Percentiles rank a stretch among this genome's conserved stretches.
Conservation (phyloP, 2,113 vertebrate genomes). For the Epinephelus moara region DNA sequence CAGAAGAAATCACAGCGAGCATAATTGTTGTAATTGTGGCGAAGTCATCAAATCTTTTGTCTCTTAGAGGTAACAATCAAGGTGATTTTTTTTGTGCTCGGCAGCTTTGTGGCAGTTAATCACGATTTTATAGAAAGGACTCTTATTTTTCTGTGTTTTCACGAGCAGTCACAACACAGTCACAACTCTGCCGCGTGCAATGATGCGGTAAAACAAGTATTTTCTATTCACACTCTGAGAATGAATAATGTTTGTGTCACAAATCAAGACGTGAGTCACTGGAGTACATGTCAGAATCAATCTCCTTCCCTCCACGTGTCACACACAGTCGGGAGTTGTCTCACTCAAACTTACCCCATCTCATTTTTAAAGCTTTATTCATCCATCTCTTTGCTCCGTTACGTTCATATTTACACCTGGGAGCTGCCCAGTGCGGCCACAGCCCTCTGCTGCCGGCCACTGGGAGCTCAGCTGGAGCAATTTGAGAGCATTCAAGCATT, state of each 20-base stretch:
- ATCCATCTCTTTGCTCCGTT: background rate
- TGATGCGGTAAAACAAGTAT: constrained; percentile 8
- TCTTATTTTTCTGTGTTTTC: constrained; percentile 3
- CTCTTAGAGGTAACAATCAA: constrained; percentile 1
- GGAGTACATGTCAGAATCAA: constrained; percentile 24
- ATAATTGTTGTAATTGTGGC: constrained; percentile 57
- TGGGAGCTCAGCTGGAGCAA: constrained; percentile 30
- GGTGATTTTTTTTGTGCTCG: background rate
- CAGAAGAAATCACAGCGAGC: background rate
- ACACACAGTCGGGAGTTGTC: constrained; percentile 29
- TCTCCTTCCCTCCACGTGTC: constrained; percentile 21
- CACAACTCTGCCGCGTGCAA: constrained; percentile 1
- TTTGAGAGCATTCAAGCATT: constrained; percentile 47
- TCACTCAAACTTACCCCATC: constrained; percentile 30
- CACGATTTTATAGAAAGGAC: constrained; percentile 24
- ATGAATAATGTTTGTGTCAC: constrained; percentile 14
- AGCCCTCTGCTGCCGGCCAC: background rate
- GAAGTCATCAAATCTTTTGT: constrained; percentile 51
- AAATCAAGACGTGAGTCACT: background rate
- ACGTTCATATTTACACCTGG: constrained; percentile 36
- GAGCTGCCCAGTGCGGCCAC: constrained; percentile 15
- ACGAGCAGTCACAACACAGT: background rate
- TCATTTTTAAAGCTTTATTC: constrained; percentile 17
- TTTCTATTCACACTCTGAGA: constrained; percentile 6
- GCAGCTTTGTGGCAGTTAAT: constrained; percentile 21